A percentile compares a stretch with the other conserved stretches of the same genome.
Conservation (phyloP, 2,113 vertebrate species). For the Cyanistes caeruleus region DNA sequence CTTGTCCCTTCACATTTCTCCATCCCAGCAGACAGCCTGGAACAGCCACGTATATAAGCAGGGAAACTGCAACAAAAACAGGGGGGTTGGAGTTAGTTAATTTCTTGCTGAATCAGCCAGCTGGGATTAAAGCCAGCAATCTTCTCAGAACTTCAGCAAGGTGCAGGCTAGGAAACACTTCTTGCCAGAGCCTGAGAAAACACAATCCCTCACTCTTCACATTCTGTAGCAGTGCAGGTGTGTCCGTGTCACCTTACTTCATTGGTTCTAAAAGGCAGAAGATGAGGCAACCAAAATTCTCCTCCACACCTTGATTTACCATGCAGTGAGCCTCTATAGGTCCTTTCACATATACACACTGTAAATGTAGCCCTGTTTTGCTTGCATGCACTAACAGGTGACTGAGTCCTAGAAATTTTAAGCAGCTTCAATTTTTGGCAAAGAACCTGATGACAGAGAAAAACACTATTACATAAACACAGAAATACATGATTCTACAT, state of each 20-base stretch:
- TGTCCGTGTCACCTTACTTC: neutral
- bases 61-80: neutral
- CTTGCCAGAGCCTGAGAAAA: neutral
- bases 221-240: neutral
- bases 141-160: slow-evolving; percentile 31
- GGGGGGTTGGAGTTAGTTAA: neutral
- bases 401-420: neutral
- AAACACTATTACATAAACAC: neutral
- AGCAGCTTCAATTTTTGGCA: slow-evolving; percentile 32
- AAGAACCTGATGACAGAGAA: slow-evolving; percentile 6
- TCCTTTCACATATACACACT: neutral
- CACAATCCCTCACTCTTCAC: neutral
- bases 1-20: neutral
- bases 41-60: neutral
- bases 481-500: slow-evolving; percentile 18
- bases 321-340: neutral
- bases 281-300: neutral
- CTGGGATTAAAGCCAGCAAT: neutral
- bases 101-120: slow-evolving; percentile 17
- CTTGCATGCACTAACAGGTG: neutral
- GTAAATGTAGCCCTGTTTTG: neutral
- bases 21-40: neutral
- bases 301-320: neutral
- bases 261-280: neutral
- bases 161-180: slow-evolving; percentile 11